Base-by-base conservation (phyloP, 2,797 vertebrate species). In the Alcedo quadribrachys region DNA sequence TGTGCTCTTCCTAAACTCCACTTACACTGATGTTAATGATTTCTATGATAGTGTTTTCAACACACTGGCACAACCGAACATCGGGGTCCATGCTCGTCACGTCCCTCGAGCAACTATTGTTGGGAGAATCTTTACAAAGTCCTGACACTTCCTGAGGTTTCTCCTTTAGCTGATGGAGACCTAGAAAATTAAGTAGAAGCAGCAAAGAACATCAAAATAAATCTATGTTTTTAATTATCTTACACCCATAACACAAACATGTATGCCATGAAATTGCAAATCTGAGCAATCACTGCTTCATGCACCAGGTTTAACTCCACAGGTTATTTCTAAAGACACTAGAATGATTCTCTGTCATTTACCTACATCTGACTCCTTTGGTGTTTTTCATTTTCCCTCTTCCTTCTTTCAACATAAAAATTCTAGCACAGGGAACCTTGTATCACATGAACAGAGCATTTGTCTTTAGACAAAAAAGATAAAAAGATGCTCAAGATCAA, bases 21-120 rank as follows among this genome's bases (percentile, higher is more conserved):
- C 98, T 98, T 65, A 99, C 98, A 18, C 98, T 99, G 96, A 98
- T 98, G 97, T 98, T 98, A 91, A 99, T 99, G 45, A 99, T 99
- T 90, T 99, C 98, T 96, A 99, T 98, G 96, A 99, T 98, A 40
- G 99, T 99, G 87, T 97, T 98, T 95, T 99, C 99, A 42, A 99
- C 97, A 78, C 98, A 98, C 88, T 99, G 99, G 94, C 99, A 99
- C 24, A 99, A 97, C 96, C 98, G 98, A 58, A 99, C 99, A 12
- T 99, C 99, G 8, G 99, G 98, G 96, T 99, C 99, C 54, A 97
- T 87, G 84, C 98, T 98, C 3, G 97, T 97, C 35, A 97, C 50
- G 24, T 98, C 98, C 78, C 98, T 97, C 20, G 97, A 96, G 37
- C 97, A 98, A 83, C 97, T 98, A 96, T 98, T 98, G 50, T 95